phyloP scores from a whole-genome alignment of 2,797 vertebrate genomes.

The Danio tinwini region DNA sequence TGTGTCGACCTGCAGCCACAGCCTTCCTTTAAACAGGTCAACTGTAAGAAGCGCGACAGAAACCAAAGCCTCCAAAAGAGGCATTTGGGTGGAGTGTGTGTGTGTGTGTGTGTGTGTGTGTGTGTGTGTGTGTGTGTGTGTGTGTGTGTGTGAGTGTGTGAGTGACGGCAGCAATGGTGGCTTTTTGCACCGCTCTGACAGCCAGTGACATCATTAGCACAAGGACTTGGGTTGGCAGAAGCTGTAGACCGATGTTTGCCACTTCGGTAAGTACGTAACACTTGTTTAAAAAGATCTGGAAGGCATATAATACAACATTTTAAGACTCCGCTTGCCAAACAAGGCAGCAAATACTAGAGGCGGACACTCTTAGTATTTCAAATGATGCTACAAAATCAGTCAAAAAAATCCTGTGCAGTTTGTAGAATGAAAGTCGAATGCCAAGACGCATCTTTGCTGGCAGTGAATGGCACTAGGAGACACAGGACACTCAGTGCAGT shows the following conservation, averaged over 20 bases:
- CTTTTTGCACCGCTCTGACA: not conserved
- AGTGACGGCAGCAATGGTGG: not conserved
- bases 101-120: not conserved
- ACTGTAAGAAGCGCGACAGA: not conserved
- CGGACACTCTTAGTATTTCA: not conserved
- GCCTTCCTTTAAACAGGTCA: slow-evolving; percentile 19
- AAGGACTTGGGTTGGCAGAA: slow-evolving; percentile 4
- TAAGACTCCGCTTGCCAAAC: slow-evolving; percentile 6
- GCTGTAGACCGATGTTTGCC: not conserved
- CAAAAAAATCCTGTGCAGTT: slow-evolving; percentile 20
- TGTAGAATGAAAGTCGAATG: not conserved
- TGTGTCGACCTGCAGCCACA: slow-evolving; percentile 50
- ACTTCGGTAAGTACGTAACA: not conserved
- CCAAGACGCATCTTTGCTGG: slow-evolving; percentile 21
- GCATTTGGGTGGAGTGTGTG: not conserved
- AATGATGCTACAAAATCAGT: not conserved
- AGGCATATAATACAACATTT: slow-evolving; percentile 20
- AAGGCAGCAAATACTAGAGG: slow-evolving; percentile 9
- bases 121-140: not conserved
- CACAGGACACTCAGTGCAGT: slow-evolving; percentile 33
- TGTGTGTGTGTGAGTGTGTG: too few relatives aligned
- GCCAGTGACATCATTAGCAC: not conserved
- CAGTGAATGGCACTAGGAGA: slow-evolving; percentile 39
- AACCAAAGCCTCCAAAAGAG: slow-evolving; percentile 1
- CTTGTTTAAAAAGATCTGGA: too few relatives aligned